phyloP scores from a whole-genome alignment of 2,113 vertebrate species.

The Menura novaehollandiae region DNA sequence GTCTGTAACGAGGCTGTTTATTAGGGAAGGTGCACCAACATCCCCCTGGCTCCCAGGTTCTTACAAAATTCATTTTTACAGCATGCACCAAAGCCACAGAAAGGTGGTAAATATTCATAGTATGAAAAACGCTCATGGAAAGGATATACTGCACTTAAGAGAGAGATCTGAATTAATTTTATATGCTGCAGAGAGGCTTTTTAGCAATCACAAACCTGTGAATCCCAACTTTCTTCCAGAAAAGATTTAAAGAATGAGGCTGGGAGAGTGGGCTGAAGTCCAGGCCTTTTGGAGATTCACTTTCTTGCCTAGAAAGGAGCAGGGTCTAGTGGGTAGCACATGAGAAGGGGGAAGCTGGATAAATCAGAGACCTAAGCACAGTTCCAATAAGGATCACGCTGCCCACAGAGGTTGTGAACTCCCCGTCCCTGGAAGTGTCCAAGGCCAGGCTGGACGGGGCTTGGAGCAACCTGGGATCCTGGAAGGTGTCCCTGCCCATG shows the following conservation, averaged over 20 bases:
- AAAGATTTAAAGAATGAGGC: not conserved
- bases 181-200: constrained; percentile 5
- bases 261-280: not conserved
- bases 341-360: not conserved
- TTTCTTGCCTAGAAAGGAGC: not conserved
- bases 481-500: not conserved
- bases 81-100: not conserved
- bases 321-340: too few relatives aligned
- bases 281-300: not conserved
- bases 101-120: constrained; percentile 62
- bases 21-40: not conserved
- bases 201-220: constrained; percentile 27
- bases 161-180: constrained; percentile 14
- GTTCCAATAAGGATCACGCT: not conserved
- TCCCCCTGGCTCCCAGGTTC: not conserved
- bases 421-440: not conserved
- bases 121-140: constrained; percentile 9
- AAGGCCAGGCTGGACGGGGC: not conserved
- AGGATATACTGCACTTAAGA: constrained; percentile 16
- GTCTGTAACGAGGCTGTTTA: not conserved
- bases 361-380: not conserved
- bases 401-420: not conserved
- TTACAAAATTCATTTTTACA: constrained; percentile 2
- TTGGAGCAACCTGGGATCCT: not conserved
- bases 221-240: not conserved